A percentile compares a stretch with the other conserved stretches of the same genome.
Evolutionary conservation across 2,113 vertebrate species (phyloP).

Genomic region (Cromileptes altivelis): DNA sequence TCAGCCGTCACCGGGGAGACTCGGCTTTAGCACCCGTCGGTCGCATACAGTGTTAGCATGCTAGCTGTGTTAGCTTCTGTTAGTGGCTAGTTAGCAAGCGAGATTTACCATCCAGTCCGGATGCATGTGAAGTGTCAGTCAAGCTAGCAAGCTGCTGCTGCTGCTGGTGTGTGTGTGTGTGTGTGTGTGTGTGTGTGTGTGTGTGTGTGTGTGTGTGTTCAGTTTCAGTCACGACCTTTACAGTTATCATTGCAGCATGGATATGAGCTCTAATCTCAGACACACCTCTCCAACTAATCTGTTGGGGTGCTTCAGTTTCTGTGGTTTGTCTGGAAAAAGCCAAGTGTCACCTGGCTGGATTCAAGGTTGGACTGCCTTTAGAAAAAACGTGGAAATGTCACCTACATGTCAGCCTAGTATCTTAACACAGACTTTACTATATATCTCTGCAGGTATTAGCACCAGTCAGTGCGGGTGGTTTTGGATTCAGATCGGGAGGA

Average conservation of each 20-base stretch:
- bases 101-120: conserved; percentile 35
- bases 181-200: background rate
- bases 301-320: background rate
- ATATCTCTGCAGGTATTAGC: background rate
- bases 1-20: background rate
- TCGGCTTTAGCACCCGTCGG: conserved; percentile 12
- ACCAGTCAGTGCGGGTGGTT: background rate
- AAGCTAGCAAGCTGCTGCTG: background rate
- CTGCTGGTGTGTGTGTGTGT: background rate
- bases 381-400: background rate
- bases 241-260: background rate
- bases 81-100: conserved; percentile 47
- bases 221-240: conserved; percentile 58
- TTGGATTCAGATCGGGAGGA: background rate
- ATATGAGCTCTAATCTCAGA: conserved; percentile 26
- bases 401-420: background rate
- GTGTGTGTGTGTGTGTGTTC: background rate
- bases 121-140: conserved; percentile 16
- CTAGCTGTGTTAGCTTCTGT: conserved; percentile 60
- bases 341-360: too few species aligned
- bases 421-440: background rate
- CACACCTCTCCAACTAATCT: conserved; percentile 15
- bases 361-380: background rate
- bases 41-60: conserved; percentile 48
- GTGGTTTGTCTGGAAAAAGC: background rate